Conservation (phyloP, 2,797 vertebrate genomes). For the Phrynocephalus forsythii region DNA sequence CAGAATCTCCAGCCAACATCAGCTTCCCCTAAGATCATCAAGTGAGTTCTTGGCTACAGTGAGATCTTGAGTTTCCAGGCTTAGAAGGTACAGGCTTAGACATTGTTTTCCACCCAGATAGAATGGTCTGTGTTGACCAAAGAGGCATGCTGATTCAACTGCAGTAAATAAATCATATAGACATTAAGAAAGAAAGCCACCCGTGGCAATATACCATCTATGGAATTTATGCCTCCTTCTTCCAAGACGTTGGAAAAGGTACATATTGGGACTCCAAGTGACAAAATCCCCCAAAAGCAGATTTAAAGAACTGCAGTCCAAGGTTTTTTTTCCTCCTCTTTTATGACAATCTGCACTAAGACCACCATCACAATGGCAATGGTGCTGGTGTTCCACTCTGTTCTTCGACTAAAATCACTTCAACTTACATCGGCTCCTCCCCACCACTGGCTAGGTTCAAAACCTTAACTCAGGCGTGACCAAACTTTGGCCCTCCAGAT, state of each 20-base stretch:
- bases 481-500: no score
- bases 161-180: slow-evolving; percentile 1
- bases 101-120: neutral
- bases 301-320: no score
- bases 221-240: neutral
- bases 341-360: no score
- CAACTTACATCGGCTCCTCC: neutral
- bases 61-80: neutral
- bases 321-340: neutral
- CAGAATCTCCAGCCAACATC: neutral
- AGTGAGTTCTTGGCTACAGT: neutral
- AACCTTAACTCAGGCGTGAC: no score
- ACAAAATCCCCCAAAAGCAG: no score
- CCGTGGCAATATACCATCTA: neutral
- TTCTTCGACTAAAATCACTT: neutral
- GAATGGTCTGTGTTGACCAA: neutral
- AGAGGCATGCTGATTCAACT: neutral
- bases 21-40: neutral
- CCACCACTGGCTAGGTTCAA: neutral
- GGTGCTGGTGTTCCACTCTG: no score
- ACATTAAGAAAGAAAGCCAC: neutral
- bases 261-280: no score
- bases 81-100: neutral
- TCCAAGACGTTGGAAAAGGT: no score
- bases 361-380: no score